Evolutionary conservation across 2,888 invertebrate genomes (phyloP).

Genomic region (Caenorhabditis panamensis): DNA sequence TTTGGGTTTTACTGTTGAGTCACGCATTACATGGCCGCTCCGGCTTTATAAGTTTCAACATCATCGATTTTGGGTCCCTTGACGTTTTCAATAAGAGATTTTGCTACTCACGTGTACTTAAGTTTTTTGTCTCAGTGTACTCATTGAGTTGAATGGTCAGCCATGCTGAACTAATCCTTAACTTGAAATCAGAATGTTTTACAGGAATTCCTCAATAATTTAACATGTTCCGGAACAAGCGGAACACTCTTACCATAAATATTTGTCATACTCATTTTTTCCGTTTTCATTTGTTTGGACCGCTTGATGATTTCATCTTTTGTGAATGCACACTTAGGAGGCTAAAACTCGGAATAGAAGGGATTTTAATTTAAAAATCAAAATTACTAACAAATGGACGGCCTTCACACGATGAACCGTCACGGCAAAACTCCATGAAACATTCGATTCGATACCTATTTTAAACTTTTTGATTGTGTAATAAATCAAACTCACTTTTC

Average conservation of each 20-base stretch:
- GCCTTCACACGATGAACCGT: slow-evolving; percentile 53
- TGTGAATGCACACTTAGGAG: slow-evolving; percentile 72
- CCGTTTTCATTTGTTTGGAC: slow-evolving; percentile 48
- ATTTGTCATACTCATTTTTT: slow-evolving; percentile 28
- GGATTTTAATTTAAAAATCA: neutral
- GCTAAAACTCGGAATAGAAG: slow-evolving; percentile 40
- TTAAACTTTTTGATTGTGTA: neutral
- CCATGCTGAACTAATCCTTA: slow-evolving; percentile 69
- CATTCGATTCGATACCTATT: slow-evolving; percentile 69
- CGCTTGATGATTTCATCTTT: slow-evolving; percentile 69
- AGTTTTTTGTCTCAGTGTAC: slow-evolving; percentile 62
- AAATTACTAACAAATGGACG: slow-evolving; percentile 54
- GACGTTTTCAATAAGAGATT: no score
- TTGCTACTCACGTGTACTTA: no score
- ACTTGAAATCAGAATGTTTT: slow-evolving; percentile 56
- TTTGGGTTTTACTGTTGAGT: no score
- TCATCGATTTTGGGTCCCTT: no score
- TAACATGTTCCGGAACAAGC: no score
- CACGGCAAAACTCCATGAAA: slow-evolving; percentile 64
- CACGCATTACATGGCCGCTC: no score
- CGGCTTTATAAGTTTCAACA: no score
- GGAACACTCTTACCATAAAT: no score
- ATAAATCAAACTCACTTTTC: slow-evolving; percentile 52
- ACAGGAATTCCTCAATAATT: slow-evolving; percentile 58
- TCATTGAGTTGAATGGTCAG: slow-evolving; percentile 66